Conservation (phyloP, 2,113 vertebrate genomes). For the Oceanites oceanicus region DNA sequence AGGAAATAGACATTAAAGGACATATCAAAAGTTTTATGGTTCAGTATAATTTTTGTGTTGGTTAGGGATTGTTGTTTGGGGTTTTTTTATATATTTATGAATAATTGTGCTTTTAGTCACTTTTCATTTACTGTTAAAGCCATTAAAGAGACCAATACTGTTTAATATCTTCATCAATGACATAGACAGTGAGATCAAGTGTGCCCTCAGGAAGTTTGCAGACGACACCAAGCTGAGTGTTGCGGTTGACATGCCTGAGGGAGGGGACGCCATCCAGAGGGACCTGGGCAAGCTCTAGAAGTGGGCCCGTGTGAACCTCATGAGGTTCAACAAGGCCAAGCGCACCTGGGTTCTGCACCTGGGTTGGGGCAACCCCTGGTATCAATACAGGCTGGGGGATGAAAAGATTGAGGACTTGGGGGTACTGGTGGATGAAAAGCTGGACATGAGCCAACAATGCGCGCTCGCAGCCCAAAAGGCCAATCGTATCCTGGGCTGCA, state of each 20-base stretch:
- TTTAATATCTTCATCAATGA: background rate
- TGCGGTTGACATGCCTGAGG: background rate
- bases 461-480: too few relatives aligned
- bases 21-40: background rate
- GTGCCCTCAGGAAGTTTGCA: background rate
- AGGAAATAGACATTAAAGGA: background rate
- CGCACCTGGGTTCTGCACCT: too few relatives aligned
- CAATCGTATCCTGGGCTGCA: too few relatives aligned
- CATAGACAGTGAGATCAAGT: background rate
- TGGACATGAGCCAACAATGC: too few relatives aligned
- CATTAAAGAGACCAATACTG: background rate
- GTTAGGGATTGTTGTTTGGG: background rate
- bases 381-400: too few relatives aligned
- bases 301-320: too few relatives aligned
- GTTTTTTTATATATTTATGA: background rate
- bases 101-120: background rate
- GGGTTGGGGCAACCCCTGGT: too few relatives aligned
- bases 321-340: too few relatives aligned
- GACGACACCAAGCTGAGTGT: background rate
- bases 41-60: background rate
- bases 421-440: too few relatives aligned
- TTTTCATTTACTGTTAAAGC: background rate
- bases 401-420: too few relatives aligned
- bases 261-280: background rate
- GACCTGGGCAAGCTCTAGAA: too few relatives aligned